Percentiles rank a stretch among this genome's conserved stretches.
Evolutionary conservation across 2,113 vertebrate genomes (phyloP).

Genomic region (Spea multiplicata): DNA sequence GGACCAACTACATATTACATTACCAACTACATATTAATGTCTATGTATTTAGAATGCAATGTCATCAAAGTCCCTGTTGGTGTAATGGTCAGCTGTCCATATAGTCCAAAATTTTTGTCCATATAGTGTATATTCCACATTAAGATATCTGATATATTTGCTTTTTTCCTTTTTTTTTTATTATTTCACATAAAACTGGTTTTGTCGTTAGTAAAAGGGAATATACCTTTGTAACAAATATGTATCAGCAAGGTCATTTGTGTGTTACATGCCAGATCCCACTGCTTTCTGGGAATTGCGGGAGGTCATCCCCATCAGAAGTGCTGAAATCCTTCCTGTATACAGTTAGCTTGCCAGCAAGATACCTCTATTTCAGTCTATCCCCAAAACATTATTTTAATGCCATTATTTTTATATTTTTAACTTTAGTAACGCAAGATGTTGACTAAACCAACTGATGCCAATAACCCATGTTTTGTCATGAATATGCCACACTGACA

Average conservation of each 20-base stretch:
- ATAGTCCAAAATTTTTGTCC: no score
- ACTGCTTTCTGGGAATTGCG: conserved; percentile 17
- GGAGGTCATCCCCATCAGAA: conserved; percentile 10
- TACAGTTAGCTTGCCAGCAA: not conserved
- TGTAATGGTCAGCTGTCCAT: no score
- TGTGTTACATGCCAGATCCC: not conserved
- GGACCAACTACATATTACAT: no score
- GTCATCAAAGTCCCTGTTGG: no score
- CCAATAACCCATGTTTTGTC: not conserved
- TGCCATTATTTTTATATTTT: not conserved
- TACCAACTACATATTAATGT: no score
- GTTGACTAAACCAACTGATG: not conserved
- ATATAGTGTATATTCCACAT: no score
- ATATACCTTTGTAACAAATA: no score
- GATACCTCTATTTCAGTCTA: conserved; percentile 4
- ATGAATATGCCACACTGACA: not conserved
- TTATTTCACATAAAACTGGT: no score
- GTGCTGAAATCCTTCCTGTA: conserved; percentile 11
- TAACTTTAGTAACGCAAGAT: not conserved
- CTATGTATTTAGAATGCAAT: no score
- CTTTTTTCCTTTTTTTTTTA: no score
- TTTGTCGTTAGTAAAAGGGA: no score
- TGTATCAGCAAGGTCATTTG: not conserved
- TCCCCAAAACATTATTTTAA: not conserved
- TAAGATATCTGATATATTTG: no score